phyloP scores from a whole-genome alignment of 2,888 invertebrate genomes.

The Corythucha ciliata region DNA sequence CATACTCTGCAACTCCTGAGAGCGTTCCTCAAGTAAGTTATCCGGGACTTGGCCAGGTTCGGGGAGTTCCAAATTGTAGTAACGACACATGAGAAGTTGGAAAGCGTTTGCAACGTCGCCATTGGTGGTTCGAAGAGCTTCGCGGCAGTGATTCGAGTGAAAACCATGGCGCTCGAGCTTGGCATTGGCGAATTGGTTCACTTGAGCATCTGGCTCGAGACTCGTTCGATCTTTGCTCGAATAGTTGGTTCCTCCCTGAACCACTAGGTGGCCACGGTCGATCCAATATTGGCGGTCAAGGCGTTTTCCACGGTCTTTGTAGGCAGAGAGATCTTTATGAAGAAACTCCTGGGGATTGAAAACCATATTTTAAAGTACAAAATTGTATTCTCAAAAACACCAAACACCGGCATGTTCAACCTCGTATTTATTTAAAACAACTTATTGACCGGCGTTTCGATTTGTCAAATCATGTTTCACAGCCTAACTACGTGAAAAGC shows the following conservation, averaged over 20 bases:
- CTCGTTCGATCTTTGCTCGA: conserved; percentile 50
- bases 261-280: conserved; percentile 63
- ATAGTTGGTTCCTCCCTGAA: conserved; percentile 62
- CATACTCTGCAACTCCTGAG: conserved; percentile 63
- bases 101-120: conserved; percentile 63
- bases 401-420: no score
- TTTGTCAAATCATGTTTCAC: no score
- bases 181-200: conserved; percentile 59
- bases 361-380: no score
- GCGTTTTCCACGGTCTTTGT: conserved; percentile 57
- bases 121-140: conserved; percentile 58
- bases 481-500: no score
- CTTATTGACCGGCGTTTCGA: no score
- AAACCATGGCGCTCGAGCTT: conserved; percentile 71
- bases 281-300: conserved; percentile 65
- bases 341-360: conserved; percentile 43
- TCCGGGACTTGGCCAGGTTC: conserved; percentile 39
- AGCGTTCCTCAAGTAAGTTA: conserved; percentile 51
- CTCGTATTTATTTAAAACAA: no score
- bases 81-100: conserved; percentile 60
- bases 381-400: no score
- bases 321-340: conserved; percentile 43
- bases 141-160: conserved; percentile 60
- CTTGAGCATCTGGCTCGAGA: conserved; percentile 52
- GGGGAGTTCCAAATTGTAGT: conserved; percentile 46